Percentiles rank a stretch among this genome's conserved stretches.
Conservation (phyloP, 2,888 invertebrate genomes). For the Fissipunctia ypsillon region DNA sequence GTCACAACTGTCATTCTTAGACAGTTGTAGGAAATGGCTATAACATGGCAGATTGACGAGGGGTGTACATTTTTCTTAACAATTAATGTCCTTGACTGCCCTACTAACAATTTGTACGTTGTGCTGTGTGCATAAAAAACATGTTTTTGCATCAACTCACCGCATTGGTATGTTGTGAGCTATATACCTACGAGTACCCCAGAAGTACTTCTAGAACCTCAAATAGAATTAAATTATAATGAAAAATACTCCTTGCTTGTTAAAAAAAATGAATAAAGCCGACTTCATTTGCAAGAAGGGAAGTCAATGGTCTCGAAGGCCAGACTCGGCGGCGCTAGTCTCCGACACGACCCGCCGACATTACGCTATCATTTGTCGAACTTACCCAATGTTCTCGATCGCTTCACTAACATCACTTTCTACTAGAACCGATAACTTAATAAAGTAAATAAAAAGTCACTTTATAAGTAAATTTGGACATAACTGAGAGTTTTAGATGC, state of each 20-base stretch:
- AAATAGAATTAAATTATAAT: slow-evolving; percentile 33
- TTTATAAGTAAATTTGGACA: background rate
- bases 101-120: background rate
- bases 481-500: slow-evolving; percentile 19
- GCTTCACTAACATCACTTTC: slow-evolving; percentile 55
- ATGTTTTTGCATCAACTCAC: background rate
- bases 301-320: slow-evolving; percentile 82
- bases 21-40: no score
- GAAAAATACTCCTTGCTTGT: slow-evolving; percentile 49
- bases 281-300: slow-evolving; percentile 75
- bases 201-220: slow-evolving; percentile 12
- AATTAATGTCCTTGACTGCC: background rate
- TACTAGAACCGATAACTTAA: slow-evolving; percentile 50
- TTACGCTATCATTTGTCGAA: slow-evolving; percentile 81
- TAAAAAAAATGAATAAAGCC: slow-evolving; percentile 56
- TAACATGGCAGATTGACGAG: no score
- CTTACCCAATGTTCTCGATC: slow-evolving; percentile 83
- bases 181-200: background rate
- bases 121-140: background rate
- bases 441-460: slow-evolving; percentile 26
- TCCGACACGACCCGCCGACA: slow-evolving; percentile 75
- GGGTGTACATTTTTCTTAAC: no score
- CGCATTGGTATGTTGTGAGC: background rate
- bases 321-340: slow-evolving; percentile 83
- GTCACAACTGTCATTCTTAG: no score